These are phyloP conservation scores for Elegia similella DNA, from an alignment of 2,888 invertebrate species.

Conservation along the genomic window DNA sequence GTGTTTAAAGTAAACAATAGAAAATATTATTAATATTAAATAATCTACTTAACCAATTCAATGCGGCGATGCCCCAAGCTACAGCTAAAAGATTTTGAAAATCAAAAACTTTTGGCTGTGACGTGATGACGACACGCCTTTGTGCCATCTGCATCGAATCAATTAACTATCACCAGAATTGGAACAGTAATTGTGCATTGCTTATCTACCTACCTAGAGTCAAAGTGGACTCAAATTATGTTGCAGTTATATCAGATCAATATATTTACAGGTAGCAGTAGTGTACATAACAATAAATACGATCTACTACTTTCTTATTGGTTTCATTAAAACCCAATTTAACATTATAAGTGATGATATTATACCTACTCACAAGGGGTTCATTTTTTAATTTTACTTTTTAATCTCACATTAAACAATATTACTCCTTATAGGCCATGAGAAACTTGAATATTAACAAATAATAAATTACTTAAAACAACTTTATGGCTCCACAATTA, in stretches of 20 bases:
- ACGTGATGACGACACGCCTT: too few species aligned
- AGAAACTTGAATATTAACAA: neutral
- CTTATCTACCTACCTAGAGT: too few species aligned
- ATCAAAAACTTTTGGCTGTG: too few species aligned
- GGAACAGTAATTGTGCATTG: neutral
- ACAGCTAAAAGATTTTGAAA: too few species aligned
- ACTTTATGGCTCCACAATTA: neutral
- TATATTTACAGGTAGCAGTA: neutral
- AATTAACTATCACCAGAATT: neutral
- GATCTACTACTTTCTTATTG: neutral
- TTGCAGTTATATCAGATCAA: neutral
- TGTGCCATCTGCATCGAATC: too few species aligned
- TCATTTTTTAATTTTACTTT: neutral
- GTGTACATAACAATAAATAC: neutral
- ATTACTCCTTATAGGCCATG: conserved; percentile 2
- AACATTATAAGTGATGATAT: neutral
- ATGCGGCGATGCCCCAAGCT: too few species aligned
- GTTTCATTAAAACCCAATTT: neutral
- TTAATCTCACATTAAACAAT: neutral
- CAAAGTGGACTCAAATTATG: too few species aligned
- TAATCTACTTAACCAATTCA: too few species aligned
- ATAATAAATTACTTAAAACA: neutral
- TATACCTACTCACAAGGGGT: conserved; percentile 8
- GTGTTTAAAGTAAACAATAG: too few species aligned
- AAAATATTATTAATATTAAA: too few species aligned